Evolutionary conservation across 2,113 vertebrate species (phyloP).

Genomic region (Brienomyrus longianalis): DNA sequence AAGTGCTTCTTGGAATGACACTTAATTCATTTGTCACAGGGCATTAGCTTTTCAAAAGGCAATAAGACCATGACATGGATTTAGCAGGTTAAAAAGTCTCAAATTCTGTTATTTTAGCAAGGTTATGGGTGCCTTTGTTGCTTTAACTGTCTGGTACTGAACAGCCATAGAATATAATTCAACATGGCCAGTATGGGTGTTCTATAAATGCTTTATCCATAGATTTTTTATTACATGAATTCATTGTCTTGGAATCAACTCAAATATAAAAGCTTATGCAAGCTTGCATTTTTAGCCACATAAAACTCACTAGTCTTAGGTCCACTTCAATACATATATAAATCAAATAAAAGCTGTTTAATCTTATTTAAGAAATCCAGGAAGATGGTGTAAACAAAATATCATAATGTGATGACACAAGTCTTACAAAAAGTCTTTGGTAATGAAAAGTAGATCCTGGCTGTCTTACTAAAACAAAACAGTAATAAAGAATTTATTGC

Average conservation of each 20-base stretch:
- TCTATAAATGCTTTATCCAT: not conserved
- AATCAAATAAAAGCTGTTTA: not conserved
- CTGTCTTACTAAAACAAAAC: not conserved
- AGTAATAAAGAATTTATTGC: too few relatives aligned
- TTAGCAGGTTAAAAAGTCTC: conserved; percentile 32
- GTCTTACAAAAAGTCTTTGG: conserved; percentile 5
- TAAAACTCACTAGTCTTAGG: not conserved
- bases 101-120: conserved; percentile 31
- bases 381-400: not conserved
- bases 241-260: not conserved
- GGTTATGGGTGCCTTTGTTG: conserved; percentile 23
- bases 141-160: conserved; percentile 15
- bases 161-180: not conserved
- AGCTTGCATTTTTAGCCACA: not conserved
- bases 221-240: not conserved
- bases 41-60: conserved; percentile 35
- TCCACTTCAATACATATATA: not conserved
- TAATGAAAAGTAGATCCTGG: conserved; percentile 9
- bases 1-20: conserved; percentile 43
- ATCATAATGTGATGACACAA: too few relatives aligned
- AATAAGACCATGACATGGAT: conserved; percentile 35
- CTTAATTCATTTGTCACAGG: conserved; percentile 57
- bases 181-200: not conserved
- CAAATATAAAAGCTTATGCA: not conserved
- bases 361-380: not conserved